Percentiles rank a stretch among this genome's conserved stretches.
These are phyloP conservation scores for Gadus chalcogrammus DNA, from an alignment of 2,113 vertebrate genomes.

Conservation along the genomic window DNA sequence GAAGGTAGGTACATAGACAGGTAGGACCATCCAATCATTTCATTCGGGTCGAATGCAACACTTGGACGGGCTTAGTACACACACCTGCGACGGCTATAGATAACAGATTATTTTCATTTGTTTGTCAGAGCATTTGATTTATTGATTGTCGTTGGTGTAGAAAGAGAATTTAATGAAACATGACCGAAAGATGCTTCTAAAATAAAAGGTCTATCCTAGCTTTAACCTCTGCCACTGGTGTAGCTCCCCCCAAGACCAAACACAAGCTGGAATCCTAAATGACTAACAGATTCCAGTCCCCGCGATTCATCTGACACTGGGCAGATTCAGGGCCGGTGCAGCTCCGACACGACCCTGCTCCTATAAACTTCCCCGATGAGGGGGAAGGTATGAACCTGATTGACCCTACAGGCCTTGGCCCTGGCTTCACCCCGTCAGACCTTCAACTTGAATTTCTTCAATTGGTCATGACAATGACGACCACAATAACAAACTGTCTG, in stretches of 20 bases:
- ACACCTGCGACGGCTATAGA: too few relatives aligned
- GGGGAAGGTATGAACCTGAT: constrained; percentile 21
- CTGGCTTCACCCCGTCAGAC: constrained; percentile 16
- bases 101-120: not conserved
- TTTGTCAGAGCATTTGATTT: constrained; percentile 3
- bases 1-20: too few relatives aligned
- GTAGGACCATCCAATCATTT: too few relatives aligned
- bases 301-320: constrained; percentile 53
- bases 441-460: constrained; percentile 1
- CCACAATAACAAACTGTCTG: too few relatives aligned
- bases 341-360: constrained; percentile 45
- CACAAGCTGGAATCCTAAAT: constrained; percentile 58
- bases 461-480: too few relatives aligned
- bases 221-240: constrained; percentile 39
- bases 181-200: too few relatives aligned
- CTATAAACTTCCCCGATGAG: constrained; percentile 1
- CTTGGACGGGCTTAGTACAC: too few relatives aligned
- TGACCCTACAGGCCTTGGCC: constrained; percentile 32
- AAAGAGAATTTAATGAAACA: too few relatives aligned
- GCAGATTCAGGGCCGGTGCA: constrained; percentile 50
- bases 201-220: not conserved
- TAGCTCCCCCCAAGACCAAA: constrained; percentile 38
- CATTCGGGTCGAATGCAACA: too few relatives aligned
- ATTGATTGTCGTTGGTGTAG: too few relatives aligned
- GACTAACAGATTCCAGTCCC: constrained; percentile 63